Conservation (phyloP, 1,140 invertebrate species). For the Riptortus pedestris region DNA sequence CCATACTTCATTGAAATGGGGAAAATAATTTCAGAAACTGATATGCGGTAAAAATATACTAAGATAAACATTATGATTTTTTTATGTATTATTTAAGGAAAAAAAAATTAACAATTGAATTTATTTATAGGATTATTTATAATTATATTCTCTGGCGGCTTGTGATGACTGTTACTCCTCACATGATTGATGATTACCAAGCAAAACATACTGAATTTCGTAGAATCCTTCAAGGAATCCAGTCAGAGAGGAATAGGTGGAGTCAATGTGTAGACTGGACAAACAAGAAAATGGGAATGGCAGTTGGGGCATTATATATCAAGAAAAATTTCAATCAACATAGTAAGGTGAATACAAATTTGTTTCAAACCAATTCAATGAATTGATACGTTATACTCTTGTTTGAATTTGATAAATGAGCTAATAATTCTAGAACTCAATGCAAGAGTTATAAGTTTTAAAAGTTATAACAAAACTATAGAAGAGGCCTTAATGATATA, state of each 20-base stretch:
- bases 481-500: too few species aligned
- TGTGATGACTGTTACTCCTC: slow-evolving; percentile 64
- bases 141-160: slow-evolving; percentile 78
- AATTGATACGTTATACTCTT: neutral
- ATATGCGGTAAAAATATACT: slow-evolving; percentile 46
- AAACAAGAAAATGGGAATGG: slow-evolving; percentile 73
- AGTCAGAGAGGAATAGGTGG: slow-evolving; percentile 64
- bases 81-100: too few species aligned
- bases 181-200: slow-evolving; percentile 73
- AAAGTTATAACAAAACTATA: too few species aligned
- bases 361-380: too few species aligned
- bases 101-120: too few species aligned
- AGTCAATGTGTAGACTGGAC: slow-evolving; percentile 76
- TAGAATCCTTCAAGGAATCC: slow-evolving; percentile 67
- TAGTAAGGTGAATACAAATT: slow-evolving; percentile 51
- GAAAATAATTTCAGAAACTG: slow-evolving; percentile 52
- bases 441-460: too few species aligned
- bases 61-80: too few species aligned
- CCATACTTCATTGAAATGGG: slow-evolving; percentile 70
- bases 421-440: too few species aligned
- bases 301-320: slow-evolving; percentile 70
- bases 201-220: slow-evolving; percentile 64
- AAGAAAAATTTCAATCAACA: slow-evolving; percentile 72
- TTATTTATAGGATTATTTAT: slow-evolving; percentile 54
- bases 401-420: too few species aligned